Evolutionary conservation across 2,888 invertebrate species (phyloP), one percentile per base, ranked within the genome.

Genomic region (Eupithecia subumbrata): DNA sequence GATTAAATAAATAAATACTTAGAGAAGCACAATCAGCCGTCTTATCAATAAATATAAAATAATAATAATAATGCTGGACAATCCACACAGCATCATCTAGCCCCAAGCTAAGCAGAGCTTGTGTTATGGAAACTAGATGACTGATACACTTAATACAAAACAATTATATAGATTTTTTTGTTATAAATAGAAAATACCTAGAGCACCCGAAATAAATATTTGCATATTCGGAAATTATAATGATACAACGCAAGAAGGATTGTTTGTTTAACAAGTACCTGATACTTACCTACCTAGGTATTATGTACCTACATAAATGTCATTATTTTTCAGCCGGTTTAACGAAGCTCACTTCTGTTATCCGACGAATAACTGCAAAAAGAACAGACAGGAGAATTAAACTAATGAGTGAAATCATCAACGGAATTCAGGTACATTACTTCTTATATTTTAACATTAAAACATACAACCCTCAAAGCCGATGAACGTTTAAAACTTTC

Each of bases 371-470:
- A 83, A 97, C 97, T 12, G 98, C 98, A 0, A 90, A 95, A 30
- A 95, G 97, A 85, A 98, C 98, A 0, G 98, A 99, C 88, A 97
- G 96, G 82, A 94, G 98, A 83, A 97, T 98, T 18, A 96, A 97
- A 76, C 91, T 98, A 52, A 98, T 98, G 96, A 97, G 97, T 86
- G 98, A 99, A 95, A 97, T 98, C 76, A 97, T 99, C 70, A 96
- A 96, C 70, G 98, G 98, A 0, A 98, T 99, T 87, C 96, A 98
- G 90, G 97, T 97, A 84, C 81, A 43, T 4, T 60, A n/a, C 11
- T 60, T 60, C n/a, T 56, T 56, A 22, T 56, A 56, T 12, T 56
- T 12, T 56, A 56, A 9, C 1, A 22, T 11, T 56, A 4, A 22
- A 56, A 60, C 12, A 22, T 0, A 18, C n/a, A 48, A n/a, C 25